Base-by-base conservation (phyloP, 2,888 invertebrate genomes). In the Yponomeuta cagnagella region DNA sequence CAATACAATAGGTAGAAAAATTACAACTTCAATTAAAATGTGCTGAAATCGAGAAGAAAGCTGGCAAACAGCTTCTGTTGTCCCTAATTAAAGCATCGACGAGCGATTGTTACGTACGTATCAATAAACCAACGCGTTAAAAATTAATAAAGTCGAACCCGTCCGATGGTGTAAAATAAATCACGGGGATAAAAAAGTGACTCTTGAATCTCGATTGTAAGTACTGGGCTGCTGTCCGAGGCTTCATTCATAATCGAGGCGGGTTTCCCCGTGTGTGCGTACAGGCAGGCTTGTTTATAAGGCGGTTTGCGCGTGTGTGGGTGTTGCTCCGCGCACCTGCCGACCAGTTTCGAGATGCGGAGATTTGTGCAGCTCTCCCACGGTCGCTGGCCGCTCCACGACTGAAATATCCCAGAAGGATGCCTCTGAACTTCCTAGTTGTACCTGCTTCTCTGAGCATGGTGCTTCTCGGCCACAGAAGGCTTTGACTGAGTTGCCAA, bases 261-360 rank as follows among this genome's bases (percentile, higher is more conserved):
- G 64, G 65, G 15, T 23, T 23, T 71, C 66, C 81, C 78, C 74
- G 77, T 75, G 80, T 75, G 78, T 67, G 76, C 73, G 75, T 70
- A 73, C 66, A 77, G 75, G 77, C 73, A 81, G 77, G 80, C 73
- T 80, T 70, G 76, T 75, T 78, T 73, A 76, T 72, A 75, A 77
- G 82, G 75, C 80, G 73, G 82, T 72, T 82, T 64, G 23, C 52
- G 65, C 37, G 63, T 71, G 71, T 70, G 72, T 69, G 71, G 10
- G 71, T 65, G 69, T 70, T 69, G 71, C 72, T 70, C 77, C 77
- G 85, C 85, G 88, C 92, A 92, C 92, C 92, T 92, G 92, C 91
- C 92, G 89, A 92, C 92, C 92, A 88, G 92, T 92, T 92, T 86
- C 86, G 87, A 90, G 91, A 91, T 90, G 91, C 90, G 89, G 90